Conservation (phyloP, 2,888 invertebrate genomes). For the Drosophila ochracea region DNA sequence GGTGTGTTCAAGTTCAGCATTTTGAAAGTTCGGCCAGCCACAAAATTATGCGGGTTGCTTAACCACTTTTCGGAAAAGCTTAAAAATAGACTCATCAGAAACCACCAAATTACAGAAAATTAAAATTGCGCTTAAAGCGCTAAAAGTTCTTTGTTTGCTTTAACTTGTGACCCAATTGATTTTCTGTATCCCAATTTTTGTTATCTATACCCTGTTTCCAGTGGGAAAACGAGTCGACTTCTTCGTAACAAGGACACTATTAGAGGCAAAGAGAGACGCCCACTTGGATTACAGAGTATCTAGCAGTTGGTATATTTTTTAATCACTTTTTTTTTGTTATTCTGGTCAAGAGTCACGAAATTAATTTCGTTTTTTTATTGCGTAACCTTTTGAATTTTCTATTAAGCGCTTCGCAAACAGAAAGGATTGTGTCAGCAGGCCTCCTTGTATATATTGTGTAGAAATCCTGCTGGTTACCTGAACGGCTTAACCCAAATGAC, state of each 20-base stretch:
- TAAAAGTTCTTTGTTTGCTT: constrained; percentile 2
- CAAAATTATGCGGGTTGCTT: constrained; percentile 34
- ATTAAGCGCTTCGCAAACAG: constrained; percentile 57
- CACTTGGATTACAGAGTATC: background rate
- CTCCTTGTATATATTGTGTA: constrained; percentile 11
- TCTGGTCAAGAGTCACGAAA: constrained; percentile 59
- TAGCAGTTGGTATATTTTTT: background rate
- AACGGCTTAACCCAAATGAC: constrained; percentile 7
- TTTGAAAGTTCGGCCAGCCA: constrained; percentile 37
- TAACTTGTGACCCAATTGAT: constrained; percentile 8
- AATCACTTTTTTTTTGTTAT: constrained; percentile 2
- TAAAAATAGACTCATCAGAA: constrained; percentile 4
- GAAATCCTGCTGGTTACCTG: constrained; percentile 28
- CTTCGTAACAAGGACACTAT: background rate
- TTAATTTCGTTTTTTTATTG: constrained; percentile 78
- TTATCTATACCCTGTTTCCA: background rate
- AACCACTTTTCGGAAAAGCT: constrained; percentile 20
- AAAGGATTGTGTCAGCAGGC: constrained; percentile 45
- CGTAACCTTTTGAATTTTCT: constrained; percentile 76
- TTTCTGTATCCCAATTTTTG: background rate
- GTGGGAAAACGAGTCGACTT: background rate
- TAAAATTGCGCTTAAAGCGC: constrained; percentile 6
- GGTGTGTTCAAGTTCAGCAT: constrained; percentile 52
- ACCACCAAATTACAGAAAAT: constrained; percentile 22
- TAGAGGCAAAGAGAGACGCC: background rate